A percentile compares a stretch with the other conserved stretches of the same genome.
Conservation (phyloP, 2,888 invertebrate species). For the Scaptomyza polygonia region DNA sequence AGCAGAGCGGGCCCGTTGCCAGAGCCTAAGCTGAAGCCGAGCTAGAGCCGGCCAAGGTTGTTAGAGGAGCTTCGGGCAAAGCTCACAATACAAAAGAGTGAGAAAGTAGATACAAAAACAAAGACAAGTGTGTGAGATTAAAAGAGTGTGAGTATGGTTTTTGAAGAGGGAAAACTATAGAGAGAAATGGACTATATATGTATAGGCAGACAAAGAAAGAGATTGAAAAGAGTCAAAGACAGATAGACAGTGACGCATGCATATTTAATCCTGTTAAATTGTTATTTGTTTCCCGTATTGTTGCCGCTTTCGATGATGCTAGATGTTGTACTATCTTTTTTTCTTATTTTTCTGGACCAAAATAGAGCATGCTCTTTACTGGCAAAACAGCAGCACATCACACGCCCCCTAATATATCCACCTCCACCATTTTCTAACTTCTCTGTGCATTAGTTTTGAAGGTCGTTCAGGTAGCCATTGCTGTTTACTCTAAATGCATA, state of each 20-base stretch:
- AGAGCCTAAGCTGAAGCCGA: constrained; percentile 1
- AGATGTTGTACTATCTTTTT: constrained; percentile 59
- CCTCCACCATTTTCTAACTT: neutral
- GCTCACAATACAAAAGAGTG: neutral
- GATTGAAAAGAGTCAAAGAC: neutral
- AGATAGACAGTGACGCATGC: constrained; percentile 44
- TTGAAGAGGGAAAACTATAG: neutral
- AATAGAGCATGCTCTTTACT: constrained; percentile 61
- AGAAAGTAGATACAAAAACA: neutral
- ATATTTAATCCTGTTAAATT: constrained; percentile 77
- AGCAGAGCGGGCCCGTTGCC: constrained; percentile 9
- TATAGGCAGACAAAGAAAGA: neutral
- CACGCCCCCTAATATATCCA: neutral
- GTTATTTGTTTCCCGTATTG: constrained; percentile 70
- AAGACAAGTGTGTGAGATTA: constrained; percentile 1
- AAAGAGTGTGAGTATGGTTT: neutral
- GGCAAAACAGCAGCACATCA: constrained; percentile 27
- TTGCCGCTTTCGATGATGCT: constrained; percentile 12
- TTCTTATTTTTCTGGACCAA: constrained; percentile 39
- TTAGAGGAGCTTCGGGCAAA: constrained; percentile 25
- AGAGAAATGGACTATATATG: neutral
- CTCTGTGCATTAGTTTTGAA: constrained; percentile 21
- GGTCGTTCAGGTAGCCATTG: constrained; percentile 20
- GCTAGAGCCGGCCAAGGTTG: constrained; percentile 54
- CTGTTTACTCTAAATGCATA: constrained; percentile 1